These are phyloP conservation scores for Oostethus manadensis DNA, from an alignment of 2,113 vertebrate species.

Conservation along the genomic window DNA sequence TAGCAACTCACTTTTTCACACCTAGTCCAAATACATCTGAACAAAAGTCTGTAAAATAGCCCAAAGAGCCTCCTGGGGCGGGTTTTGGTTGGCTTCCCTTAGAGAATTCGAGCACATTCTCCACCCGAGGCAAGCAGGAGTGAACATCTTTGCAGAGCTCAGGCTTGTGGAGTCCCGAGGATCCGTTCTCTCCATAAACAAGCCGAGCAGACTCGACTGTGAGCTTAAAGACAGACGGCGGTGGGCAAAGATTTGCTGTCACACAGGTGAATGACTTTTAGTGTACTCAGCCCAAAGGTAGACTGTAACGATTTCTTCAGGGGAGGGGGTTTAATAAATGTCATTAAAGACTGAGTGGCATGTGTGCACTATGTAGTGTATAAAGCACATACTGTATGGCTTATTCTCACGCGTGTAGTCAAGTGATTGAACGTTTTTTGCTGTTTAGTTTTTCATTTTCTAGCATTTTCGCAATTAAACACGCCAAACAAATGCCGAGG, in stretches of 20 bases:
- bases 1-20: not conserved
- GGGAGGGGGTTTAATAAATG: constrained; percentile 28
- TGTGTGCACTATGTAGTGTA: not conserved
- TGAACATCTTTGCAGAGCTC: not conserved
- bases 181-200: constrained; percentile 38
- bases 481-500: no score
- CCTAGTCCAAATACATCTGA: constrained; percentile 10
- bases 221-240: constrained; percentile 62
- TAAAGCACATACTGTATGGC: not conserved
- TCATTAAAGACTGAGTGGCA: constrained; percentile 39
- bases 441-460: no score
- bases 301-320: constrained; percentile 64
- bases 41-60: constrained; percentile 23
- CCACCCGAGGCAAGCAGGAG: constrained; percentile 27
- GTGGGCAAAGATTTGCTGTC: constrained; percentile 72
- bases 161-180: not conserved
- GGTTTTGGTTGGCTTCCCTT: constrained; percentile 28
- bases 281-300: constrained; percentile 61
- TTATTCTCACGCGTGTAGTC: not conserved
- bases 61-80: constrained; percentile 3
- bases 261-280: constrained; percentile 69
- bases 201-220: constrained; percentile 43
- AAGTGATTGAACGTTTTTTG: no score
- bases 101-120: constrained; percentile 35
- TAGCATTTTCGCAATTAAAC: no score